A percentile compares a stretch with the other conserved stretches of the same genome.
Evolutionary conservation across 2,113 vertebrate genomes (phyloP).

Genomic region (Lophius piscatorius): DNA sequence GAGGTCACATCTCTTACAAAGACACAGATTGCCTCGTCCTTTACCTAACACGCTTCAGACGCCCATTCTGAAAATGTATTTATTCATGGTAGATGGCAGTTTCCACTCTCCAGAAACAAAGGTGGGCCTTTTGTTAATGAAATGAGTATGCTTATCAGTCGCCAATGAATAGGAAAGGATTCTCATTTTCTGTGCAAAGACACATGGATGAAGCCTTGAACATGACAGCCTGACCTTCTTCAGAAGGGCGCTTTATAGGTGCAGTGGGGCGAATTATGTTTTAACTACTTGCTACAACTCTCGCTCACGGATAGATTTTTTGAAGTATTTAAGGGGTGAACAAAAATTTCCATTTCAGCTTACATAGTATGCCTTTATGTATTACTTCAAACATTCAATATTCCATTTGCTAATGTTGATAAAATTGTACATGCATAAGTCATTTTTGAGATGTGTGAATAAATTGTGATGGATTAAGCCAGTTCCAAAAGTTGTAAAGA

Average conservation of each 20-base stretch:
- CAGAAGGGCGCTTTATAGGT: not conserved
- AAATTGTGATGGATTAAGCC: no score
- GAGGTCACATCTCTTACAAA: slow-evolving; percentile 17
- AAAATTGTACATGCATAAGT: no score
- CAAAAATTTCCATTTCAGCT: no score
- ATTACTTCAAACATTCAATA: no score
- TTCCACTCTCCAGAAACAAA: slow-evolving; percentile 18
- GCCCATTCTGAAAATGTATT: slow-evolving; percentile 4
- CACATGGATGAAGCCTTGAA: slow-evolving; percentile 13
- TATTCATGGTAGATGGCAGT: slow-evolving; percentile 6
- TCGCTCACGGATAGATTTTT: no score
- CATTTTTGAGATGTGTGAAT: no score
- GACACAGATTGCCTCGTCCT: slow-evolving; percentile 3
- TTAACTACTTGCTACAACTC: no score
- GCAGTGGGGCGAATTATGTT: not conserved
- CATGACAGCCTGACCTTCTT: not conserved
- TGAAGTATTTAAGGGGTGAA: no score
- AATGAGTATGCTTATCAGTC: slow-evolving; percentile 15
- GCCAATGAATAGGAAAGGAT: slow-evolving; percentile 3
- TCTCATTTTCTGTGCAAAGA: slow-evolving; percentile 16
- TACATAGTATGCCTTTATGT: no score
- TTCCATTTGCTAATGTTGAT: no score
- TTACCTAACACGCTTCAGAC: slow-evolving; percentile 14
- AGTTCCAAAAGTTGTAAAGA: no score
- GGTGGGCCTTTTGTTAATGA: slow-evolving; percentile 17